Base-by-base conservation (phyloP, 2,797 vertebrate genomes). In the Enteromius afrohamiltoni region DNA sequence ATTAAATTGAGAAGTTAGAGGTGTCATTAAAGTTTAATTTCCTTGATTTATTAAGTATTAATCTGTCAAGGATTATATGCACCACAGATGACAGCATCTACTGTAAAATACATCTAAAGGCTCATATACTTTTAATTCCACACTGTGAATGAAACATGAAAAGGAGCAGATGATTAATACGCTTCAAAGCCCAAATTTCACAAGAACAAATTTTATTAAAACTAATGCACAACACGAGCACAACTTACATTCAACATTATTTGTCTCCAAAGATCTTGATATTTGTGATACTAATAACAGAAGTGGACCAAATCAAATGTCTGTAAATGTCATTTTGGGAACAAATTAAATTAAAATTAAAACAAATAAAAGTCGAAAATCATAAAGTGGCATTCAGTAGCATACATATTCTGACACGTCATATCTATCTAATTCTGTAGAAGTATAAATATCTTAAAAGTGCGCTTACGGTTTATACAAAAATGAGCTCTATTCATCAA, bases 381-480 rank as follows among this genome's bases (percentile, higher is more conserved):
- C 78, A 83, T 65, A 64, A 69, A 73, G 68, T 86, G 80, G 75
- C 80, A 87, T 85, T 87, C 71, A 82, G 75, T 68, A 85, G 60
- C 31, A 58, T 84, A 73, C 77, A 62, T 91, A 93, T 89, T 93
- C 92, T 1, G 92, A 94, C 93, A 75, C 93, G 93, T 89, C 93
- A 86, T 93, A 92, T 80, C 90, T 92, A 86, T 93, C 92, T 89
- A 96, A 96, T 90, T 96, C 96, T 92, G 94, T 94, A 95, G n/a
- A 10, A 34, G 94, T 94, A 94, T 93, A 93, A 93, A 93, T 89
- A 87, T 93, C 93, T 92, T 89, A 91, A 94, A 95, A 94, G 91
- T 94, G 91, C 89, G 92, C 87, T 84, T 85, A 90, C 89, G 26
- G 91, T 93, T 93, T 93, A 94, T 91, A 94, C 86, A 94, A 93